Percentiles rank a stretch among this genome's conserved stretches.
These are phyloP conservation scores for Tachina lurida DNA, from an alignment of 2,888 invertebrate genomes.

Conservation along the genomic window DNA sequence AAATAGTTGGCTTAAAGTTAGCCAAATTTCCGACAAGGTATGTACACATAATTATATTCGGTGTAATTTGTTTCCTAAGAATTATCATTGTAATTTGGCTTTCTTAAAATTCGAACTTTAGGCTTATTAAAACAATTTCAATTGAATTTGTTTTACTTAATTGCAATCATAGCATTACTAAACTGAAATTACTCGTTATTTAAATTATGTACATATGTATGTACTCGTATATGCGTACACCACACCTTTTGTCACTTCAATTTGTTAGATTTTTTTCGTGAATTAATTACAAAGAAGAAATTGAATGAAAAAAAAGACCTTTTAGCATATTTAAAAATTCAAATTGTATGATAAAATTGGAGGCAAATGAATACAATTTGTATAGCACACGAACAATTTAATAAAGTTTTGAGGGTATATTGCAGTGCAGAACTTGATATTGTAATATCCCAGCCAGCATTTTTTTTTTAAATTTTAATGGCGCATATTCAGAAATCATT, in stretches of 20 bases:
- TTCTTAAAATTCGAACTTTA: no score
- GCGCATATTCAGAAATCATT: no score
- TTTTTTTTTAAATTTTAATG: no score
- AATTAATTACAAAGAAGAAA: not conserved
- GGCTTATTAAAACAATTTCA: no score
- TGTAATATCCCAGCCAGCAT: no score
- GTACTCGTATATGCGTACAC: conserved; percentile 22
- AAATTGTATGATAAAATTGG: conserved; percentile 10
- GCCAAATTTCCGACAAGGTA: no score
- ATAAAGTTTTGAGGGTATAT: not conserved
- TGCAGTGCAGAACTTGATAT: no score
- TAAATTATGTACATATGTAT: not conserved
- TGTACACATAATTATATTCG: no score
- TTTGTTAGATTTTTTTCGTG: conserved; percentile 34
- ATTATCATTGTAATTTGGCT: no score
- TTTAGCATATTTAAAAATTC: conserved; percentile 53
- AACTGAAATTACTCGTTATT: conserved; percentile 34
- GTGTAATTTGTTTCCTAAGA: no score
- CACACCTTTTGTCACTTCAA: conserved; percentile 49
- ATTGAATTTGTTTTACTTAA: not conserved
- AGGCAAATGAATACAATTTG: not conserved
- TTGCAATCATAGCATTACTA: conserved; percentile 4
- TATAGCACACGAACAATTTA: not conserved
- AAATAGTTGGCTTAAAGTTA: no score
- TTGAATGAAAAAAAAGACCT: not conserved